Evolutionary conservation across 2,113 vertebrate genomes (phyloP).

Genomic region (Triplophysa dalaica): DNA sequence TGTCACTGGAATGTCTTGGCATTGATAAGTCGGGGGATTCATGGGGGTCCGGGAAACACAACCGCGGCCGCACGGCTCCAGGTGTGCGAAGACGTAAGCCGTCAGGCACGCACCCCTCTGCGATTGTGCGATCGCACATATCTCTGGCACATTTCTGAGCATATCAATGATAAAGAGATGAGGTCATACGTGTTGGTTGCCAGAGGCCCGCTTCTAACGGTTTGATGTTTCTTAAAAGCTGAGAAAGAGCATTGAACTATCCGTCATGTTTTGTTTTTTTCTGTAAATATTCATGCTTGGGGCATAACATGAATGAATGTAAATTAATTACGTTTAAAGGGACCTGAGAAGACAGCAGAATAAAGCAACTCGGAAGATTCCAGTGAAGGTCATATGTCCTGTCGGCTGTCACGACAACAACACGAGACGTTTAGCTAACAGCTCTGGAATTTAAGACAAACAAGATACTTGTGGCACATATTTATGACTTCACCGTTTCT

Average conservation of each 20-base stretch:
- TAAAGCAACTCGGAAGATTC: not conserved
- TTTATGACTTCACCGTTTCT: conserved; percentile 57
- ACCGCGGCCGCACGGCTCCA: conserved; percentile 54
- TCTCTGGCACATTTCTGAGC: conserved; percentile 49
- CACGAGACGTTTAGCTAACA: conserved; percentile 56
- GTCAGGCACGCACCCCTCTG: conserved; percentile 61
- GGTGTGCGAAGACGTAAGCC: conserved; percentile 65
- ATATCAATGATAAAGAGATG: conserved; percentile 54
- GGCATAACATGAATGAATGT: conserved; percentile 7
- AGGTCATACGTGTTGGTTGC: conserved; percentile 39
- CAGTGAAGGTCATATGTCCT: conserved; percentile 13
- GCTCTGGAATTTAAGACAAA: conserved; percentile 63
- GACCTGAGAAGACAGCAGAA: not conserved
- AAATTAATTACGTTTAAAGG: conserved; percentile 18
- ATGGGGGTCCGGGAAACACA: conserved; percentile 56
- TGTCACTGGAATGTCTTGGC: not conserved
- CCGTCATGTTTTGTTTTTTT: conserved; percentile 14
- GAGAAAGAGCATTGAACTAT: conserved; percentile 24
- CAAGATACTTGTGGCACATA: conserved; percentile 60
- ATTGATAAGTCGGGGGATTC: conserved; percentile 61
- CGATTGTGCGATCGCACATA: conserved; percentile 14
- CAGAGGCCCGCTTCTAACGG: conserved; percentile 28
- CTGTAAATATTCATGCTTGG: conserved; percentile 17
- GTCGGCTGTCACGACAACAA: conserved; percentile 58
- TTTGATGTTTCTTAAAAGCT: conserved; percentile 26